Base-by-base conservation (phyloP, 2,888 invertebrate species). In the Lymantria monacha region DNA sequence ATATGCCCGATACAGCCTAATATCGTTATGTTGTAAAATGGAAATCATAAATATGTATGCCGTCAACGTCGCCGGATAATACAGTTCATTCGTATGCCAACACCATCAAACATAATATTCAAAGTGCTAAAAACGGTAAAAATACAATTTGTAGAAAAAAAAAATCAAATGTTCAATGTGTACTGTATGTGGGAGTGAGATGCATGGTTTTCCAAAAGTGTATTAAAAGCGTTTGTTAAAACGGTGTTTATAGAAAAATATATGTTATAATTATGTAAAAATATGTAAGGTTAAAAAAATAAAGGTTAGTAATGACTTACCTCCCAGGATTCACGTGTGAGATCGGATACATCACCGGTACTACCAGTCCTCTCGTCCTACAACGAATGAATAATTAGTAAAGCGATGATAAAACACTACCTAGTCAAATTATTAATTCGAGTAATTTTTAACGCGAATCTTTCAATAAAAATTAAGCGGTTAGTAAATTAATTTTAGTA, bases 301-400 rank as follows among this genome's bases (percentile, higher is more conserved):
- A n/a, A n/a, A n/a, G n/a, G n/a, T n/a, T n/a, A n/a, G n/a, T 41
- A 36, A 14, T 42, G 38, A 93, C 96, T 94, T 89, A 97, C 97
- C 97, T 97, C 97, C 97, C 97, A 97, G 58, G 97, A 97, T 84
- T 97, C 97, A 77, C 96, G 94, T 49, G 96, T 97, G 61, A 97
- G 91, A 74, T 96, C 96, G 9, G 94, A 93, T 37, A 96, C 94
- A 79, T 96, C 96, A 51, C 94, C 95, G 54, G 94, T 93, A 75
- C 94, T 95, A 64, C 93, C 93, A 55, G 93, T 92, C 49, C 94
- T 92, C 57, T 92, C 90, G 62, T 90, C 92, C 87, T 92, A 69
- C 44, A 70, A 61, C 72, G 74, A 65, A 46, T 44, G 46, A 8
- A 48, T 46, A 30, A 48, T 58, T 55, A 53, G 52, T 59, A 45